Base-by-base conservation (phyloP, 35 echinoderm and acorn worm genomes). In the Lytechinus pictus region DNA sequence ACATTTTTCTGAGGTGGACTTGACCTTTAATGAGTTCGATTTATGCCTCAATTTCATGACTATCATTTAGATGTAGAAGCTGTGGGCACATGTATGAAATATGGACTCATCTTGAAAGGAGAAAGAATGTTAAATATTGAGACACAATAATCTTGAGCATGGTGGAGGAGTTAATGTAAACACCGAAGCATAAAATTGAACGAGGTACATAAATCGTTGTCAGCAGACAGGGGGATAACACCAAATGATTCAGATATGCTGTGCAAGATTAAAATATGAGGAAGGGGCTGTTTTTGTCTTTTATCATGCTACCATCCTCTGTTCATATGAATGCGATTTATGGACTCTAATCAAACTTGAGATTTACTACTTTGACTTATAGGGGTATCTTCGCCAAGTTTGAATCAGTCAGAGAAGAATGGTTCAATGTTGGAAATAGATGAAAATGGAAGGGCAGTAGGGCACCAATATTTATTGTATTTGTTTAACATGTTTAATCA, bases 111-210 rank as follows among this genome's bases (percentile, higher is more conserved):
- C 66, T 79, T 79, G 66, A 16, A 79, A 24, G 33, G 19, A 79
- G 19, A 24, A 79, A 24, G 6, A 79, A 79, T 79, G 66, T 79
- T 79, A 24, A 79, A 79, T 79, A 79, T 79, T n/a, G 66, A 79
- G 66, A 24, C 66, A 79, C 66, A 79, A 79, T 79, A 24, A 79
- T 44, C 66, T 79, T 79, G 66, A 24, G 19, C 66, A 79, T 79
- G 66, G n/a, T 79, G 66, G 66, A 79, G 21, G 66, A 79, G 66
- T 79, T 24, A 79, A 79, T 79, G 66, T 79, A 79, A 79, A 79
- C 66, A 79, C 66, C 66, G 7, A 1, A 5, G 19, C 19, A 79
- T 14, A 24, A 71, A 58, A 24, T 79, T 79, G 66, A 58, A 58
- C 13, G 56, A 79, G 19, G 19, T 24, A 24, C n/a, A 79, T 79